Percentiles rank a stretch among this genome's conserved stretches.
phyloP scores from a whole-genome alignment of 53 echinoderm and acorn worm genomes.

The Henricia sp. region DNA sequence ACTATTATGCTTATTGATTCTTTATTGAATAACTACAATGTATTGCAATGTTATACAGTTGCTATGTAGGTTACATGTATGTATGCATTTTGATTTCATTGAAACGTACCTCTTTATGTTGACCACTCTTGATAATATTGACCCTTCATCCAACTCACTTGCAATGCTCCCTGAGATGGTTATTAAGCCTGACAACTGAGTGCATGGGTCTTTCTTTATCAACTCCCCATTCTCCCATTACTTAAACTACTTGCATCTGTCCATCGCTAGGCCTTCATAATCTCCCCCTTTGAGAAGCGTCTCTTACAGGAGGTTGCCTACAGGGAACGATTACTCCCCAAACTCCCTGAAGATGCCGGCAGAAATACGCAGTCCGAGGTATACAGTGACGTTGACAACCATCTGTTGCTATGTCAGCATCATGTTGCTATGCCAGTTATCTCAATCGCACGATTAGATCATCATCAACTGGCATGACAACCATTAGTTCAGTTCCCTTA shows the following conservation, averaged over 20 bases:
- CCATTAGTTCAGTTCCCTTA: too few species aligned
- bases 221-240: not conserved
- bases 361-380: constrained; percentile 33
- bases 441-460: constrained; percentile 47
- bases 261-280: constrained; percentile 52
- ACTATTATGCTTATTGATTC: too few species aligned
- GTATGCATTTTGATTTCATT: not conserved
- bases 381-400: constrained; percentile 48
- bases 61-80: too few species aligned
- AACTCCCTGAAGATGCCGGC: constrained; percentile 11
- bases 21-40: too few species aligned
- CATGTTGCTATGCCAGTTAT: constrained; percentile 36
- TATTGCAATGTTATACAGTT: not conserved
- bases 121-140: not conserved
- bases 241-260: constrained; percentile 15
- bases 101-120: not conserved
- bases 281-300: constrained; percentile 89
- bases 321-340: constrained; percentile 63
- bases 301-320: constrained; percentile 84
- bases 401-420: constrained; percentile 32
- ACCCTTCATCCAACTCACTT: not conserved
- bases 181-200: constrained; percentile 16
- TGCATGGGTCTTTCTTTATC: constrained; percentile 35
- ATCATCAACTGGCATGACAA: constrained; percentile 30
- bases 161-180: not conserved